These are phyloP conservation scores for Polydrusus tereticollis DNA, from an alignment of 2,888 invertebrate genomes.

Conservation along the genomic window DNA sequence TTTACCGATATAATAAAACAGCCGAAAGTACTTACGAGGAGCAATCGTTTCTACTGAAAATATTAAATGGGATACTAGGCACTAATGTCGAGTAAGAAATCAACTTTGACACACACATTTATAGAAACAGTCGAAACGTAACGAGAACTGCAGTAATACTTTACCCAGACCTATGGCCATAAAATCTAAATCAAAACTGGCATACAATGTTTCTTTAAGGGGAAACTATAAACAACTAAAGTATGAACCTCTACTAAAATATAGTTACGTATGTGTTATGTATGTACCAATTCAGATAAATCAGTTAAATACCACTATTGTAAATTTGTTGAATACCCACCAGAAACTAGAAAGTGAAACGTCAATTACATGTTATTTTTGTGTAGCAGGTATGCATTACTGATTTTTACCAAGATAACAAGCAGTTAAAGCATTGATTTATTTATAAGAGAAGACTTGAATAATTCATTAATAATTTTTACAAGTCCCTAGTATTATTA, in stretches of 20 bases:
- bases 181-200: slow-evolving; percentile 48
- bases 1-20: too few species aligned
- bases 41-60: too few species aligned
- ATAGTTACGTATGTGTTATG: neutral
- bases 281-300: neutral
- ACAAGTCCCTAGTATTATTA: neutral
- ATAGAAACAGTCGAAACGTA: too few species aligned
- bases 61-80: too few species aligned
- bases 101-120: too few species aligned
- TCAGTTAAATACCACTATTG: neutral
- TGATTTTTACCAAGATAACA: slow-evolving; percentile 4
- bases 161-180: neutral
- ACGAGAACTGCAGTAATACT: neutral
- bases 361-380: slow-evolving; percentile 14
- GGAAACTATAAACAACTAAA: slow-evolving; percentile 28
- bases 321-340: slow-evolving; percentile 7
- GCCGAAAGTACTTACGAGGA: too few species aligned
- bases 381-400: neutral
- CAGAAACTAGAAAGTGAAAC: slow-evolving; percentile 46
- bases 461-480: slow-evolving; percentile 27
- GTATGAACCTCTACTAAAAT: slow-evolving; percentile 14
- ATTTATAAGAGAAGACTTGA: slow-evolving; percentile 12
- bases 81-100: too few species aligned
- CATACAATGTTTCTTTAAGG: neutral
- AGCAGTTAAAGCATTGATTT: neutral